Evolutionary conservation across 2,888 invertebrate genomes (phyloP).

Genomic region (Ceratothoa steindachneri): DNA sequence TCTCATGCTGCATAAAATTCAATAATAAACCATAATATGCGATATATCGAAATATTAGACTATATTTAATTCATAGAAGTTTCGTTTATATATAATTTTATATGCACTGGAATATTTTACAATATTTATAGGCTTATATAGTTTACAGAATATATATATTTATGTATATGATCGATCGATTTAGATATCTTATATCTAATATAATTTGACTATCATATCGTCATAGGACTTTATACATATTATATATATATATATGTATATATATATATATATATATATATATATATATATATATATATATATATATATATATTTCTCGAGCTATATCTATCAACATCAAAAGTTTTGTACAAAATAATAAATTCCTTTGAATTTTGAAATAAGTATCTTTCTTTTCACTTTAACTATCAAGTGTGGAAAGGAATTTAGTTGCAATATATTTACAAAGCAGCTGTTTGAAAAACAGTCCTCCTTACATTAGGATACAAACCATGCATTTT

Average conservation of each 20-base stretch:
- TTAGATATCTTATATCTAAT: neutral
- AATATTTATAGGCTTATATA: neutral
- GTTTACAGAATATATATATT: neutral
- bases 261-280: too few relatives aligned
- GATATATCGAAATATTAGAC: neutral
- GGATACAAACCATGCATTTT: too few relatives aligned
- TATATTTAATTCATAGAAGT: neutral
- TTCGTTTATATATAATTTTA: constrained; percentile 11
- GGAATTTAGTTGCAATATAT: too few relatives aligned
- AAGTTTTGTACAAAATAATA: neutral
- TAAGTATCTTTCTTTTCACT: too few relatives aligned
- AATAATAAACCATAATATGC: neutral
- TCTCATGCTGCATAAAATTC: neutral
- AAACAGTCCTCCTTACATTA: too few relatives aligned
- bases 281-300: too few relatives aligned
- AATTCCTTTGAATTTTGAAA: neutral
- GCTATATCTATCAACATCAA: neutral
- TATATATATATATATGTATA: too few relatives aligned
- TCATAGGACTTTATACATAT: neutral
- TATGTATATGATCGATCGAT: neutral
- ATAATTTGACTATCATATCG: neutral
- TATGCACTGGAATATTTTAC: constrained; percentile 3
- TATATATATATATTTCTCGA: too few relatives aligned
- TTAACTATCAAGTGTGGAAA: too few relatives aligned
- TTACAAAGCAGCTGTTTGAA: too few relatives aligned